A percentile compares a stretch with the other conserved stretches of the same genome.
Evolutionary conservation across 2,113 vertebrate genomes (phyloP).

Genomic region (Mandrillus leucophaeus): DNA sequence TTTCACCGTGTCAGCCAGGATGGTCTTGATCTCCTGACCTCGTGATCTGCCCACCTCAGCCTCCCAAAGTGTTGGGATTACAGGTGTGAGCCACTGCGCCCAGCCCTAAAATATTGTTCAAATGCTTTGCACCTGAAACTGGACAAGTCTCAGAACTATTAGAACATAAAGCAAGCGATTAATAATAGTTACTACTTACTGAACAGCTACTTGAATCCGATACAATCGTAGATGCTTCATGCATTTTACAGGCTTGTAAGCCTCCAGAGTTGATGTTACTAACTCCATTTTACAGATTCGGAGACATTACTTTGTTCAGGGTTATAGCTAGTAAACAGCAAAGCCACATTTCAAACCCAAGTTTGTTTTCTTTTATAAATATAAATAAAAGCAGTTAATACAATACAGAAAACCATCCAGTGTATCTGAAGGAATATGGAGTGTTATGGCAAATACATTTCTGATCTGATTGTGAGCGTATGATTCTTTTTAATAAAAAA

Average conservation of each 20-base stretch:
- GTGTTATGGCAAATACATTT: neutral
- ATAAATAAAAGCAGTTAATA: neutral
- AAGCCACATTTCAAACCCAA: neutral
- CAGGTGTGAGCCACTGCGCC: too few species aligned
- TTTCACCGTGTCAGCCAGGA: too few species aligned
- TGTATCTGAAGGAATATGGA: neutral
- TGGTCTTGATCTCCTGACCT: too few species aligned
- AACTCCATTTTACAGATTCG: neutral
- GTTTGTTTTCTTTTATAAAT: constrained; percentile 23
- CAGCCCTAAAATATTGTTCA: neutral
- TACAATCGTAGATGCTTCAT: neutral
- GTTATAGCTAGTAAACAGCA: neutral
- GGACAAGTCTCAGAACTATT: neutral
- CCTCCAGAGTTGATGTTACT: neutral
- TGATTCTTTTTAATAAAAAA: constrained; percentile 39
- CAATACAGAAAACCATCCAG: neutral
- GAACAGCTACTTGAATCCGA: neutral
- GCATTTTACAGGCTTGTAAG: neutral
- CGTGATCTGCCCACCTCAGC: too few species aligned
- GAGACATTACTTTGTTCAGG: neutral
- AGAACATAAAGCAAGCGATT: neutral
- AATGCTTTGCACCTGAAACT: neutral
- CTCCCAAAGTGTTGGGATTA: too few species aligned
- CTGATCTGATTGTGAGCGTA: neutral
- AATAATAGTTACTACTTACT: neutral